Evolutionary conservation across 2,888 invertebrate species (phyloP).

Genomic region (Dione juno): DNA sequence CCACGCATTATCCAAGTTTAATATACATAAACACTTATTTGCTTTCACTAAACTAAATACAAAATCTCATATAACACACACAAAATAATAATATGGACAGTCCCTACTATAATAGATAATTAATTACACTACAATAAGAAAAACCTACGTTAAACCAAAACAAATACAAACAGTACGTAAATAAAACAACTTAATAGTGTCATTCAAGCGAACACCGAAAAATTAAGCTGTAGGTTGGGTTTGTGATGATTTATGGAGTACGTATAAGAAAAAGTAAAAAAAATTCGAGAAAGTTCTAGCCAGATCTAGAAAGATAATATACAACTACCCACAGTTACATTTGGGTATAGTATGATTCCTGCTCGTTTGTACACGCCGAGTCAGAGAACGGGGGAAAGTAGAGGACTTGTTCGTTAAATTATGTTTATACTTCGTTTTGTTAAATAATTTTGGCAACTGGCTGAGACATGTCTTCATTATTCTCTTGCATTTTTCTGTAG

Average conservation of each 20-base stretch:
- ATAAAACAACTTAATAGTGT: slow-evolving; percentile 19
- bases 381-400: slow-evolving; percentile 71
- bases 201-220: slow-evolving; percentile 20
- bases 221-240: slow-evolving; percentile 15
- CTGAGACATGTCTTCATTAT: slow-evolving; percentile 73
- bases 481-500: slow-evolving; percentile 76
- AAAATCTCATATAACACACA: slow-evolving; percentile 8
- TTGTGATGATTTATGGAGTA: background rate
- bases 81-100: slow-evolving; percentile 20
- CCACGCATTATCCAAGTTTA: background rate
- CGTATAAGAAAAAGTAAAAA: slow-evolving; percentile 16
- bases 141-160: slow-evolving; percentile 11
- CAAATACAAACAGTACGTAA: background rate
- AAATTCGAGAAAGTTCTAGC: slow-evolving; percentile 26
- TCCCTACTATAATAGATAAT: background rate
- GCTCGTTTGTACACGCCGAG: slow-evolving; percentile 64
- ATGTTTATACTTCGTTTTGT: slow-evolving; percentile 71
- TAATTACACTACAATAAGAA: background rate
- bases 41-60: background rate
- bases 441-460: slow-evolving; percentile 74
- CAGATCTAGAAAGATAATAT: slow-evolving; percentile 26
- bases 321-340: slow-evolving; percentile 53
- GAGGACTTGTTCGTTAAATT: slow-evolving; percentile 68
- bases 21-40: no score
- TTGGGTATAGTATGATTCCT: slow-evolving; percentile 80